Percentiles rank a stretch among this genome's conserved stretches.
These are phyloP conservation scores for Mareca penelope DNA, from an alignment of 2,797 vertebrate genomes.

Conservation along the genomic window DNA sequence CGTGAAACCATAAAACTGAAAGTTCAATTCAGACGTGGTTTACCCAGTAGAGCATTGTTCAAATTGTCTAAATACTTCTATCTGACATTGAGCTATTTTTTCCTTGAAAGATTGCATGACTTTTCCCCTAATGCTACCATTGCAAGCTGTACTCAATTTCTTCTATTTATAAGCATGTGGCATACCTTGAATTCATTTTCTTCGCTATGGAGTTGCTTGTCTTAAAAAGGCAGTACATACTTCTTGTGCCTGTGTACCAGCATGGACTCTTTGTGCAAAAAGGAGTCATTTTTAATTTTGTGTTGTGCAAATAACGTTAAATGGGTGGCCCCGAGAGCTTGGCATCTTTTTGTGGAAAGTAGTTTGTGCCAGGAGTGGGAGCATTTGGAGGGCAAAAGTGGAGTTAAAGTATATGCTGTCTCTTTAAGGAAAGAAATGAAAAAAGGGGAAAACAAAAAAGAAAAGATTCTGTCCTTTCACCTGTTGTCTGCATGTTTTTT, in stretches of 20 bases:
- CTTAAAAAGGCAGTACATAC: slow-evolving; percentile 67
- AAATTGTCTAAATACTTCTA: not conserved
- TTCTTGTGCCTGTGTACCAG: slow-evolving; percentile 51
- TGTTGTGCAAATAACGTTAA: slow-evolving; percentile 18
- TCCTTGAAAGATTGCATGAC: slow-evolving; percentile 55
- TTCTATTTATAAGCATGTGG: slow-evolving; percentile 67
- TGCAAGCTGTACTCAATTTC: slow-evolving; percentile 57
- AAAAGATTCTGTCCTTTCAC: slow-evolving; percentile 79
- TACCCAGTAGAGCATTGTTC: not conserved
- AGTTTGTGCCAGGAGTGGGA: slow-evolving; percentile 5
- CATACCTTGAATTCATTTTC: slow-evolving; percentile 60
- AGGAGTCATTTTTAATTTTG: slow-evolving; percentile 34
- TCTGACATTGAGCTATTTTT: not conserved
- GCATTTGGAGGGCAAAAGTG: slow-evolving; percentile 2
- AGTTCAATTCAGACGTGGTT: not conserved
- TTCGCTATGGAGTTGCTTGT: slow-evolving; percentile 55
- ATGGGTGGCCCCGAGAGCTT: not conserved
- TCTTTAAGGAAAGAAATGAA: slow-evolving; percentile 51
- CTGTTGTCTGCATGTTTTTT: slow-evolving; percentile 80
- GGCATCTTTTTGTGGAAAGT: not conserved
- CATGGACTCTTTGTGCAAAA: not conserved
- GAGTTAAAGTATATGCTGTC: slow-evolving; percentile 73
- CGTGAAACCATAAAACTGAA: not conserved
- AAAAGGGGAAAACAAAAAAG: not conserved
- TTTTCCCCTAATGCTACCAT: slow-evolving; percentile 46